Conservation (phyloP, 2,113 vertebrate species). For the Panurus biarmicus region DNA sequence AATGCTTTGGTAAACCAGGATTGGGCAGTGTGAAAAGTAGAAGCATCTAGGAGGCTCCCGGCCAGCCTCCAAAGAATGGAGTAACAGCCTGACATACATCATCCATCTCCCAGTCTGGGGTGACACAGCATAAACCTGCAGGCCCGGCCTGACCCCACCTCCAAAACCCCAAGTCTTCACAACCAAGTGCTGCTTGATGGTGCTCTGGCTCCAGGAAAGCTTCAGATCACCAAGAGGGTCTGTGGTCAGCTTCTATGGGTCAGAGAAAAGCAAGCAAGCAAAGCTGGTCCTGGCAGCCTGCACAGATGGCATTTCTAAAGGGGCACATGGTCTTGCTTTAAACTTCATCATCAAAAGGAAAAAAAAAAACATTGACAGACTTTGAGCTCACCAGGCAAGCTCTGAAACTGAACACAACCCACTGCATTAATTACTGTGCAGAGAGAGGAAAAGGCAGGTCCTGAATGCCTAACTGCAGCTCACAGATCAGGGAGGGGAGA, state of each 20-base stretch:
- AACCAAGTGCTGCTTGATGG: not conserved
- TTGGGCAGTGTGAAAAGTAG: not conserved
- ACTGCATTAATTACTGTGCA: not conserved
- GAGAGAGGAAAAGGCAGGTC: not conserved
- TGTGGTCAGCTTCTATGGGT: not conserved
- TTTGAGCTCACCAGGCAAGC: not conserved
- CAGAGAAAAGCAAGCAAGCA: not conserved
- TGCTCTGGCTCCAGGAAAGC: not conserved
- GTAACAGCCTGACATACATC: not conserved
- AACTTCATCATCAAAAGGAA: not conserved
- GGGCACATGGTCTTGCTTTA: not conserved
- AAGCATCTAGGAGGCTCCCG: not conserved
- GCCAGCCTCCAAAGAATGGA: not conserved
- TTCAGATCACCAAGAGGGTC: not conserved
- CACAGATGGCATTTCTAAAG: not conserved
- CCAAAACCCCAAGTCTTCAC: not conserved
- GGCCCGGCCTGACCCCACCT: not conserved
- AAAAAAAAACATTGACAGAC: not conserved
- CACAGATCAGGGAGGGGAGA: not conserved
- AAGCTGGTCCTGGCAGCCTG: not conserved
- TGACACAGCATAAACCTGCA: not conserved
- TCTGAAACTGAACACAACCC: not conserved
- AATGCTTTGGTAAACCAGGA: not conserved
- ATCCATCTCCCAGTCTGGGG: accelerated
- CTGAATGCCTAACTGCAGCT: not conserved